These are phyloP conservation scores for Ostrea denselamellosa DNA, from an alignment of 1,140 invertebrate genomes.

Conservation along the genomic window DNA sequence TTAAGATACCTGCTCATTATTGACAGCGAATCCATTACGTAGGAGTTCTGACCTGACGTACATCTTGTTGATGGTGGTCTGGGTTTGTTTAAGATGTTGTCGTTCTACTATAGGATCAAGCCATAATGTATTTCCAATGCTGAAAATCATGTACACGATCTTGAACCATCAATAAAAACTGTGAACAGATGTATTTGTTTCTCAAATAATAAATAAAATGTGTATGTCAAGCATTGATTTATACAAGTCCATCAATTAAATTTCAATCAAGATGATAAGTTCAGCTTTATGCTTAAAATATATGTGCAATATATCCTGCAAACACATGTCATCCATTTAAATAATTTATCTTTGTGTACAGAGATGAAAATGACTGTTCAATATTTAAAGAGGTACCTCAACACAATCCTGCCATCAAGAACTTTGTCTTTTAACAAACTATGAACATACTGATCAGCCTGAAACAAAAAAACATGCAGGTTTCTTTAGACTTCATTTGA, in stretches of 20 bases:
- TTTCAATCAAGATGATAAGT: too few relatives aligned
- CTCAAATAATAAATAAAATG: too few relatives aligned
- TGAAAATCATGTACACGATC: conserved; percentile 36
- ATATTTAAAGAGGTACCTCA: conserved; percentile 54
- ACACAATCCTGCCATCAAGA: conserved; percentile 62
- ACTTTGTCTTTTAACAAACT: conserved; percentile 52
- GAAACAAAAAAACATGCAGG: conserved; percentile 34
- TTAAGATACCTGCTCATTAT: conserved; percentile 63
- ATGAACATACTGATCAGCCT: conserved; percentile 60
- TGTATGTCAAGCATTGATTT: too few relatives aligned
- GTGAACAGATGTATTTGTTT: too few relatives aligned
- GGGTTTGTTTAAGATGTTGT: conserved; percentile 48
- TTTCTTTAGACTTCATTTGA: background rate
- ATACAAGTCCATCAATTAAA: too few relatives aligned
- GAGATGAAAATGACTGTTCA: too few relatives aligned
- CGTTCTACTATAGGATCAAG: conserved; percentile 62
- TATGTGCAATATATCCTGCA: too few relatives aligned
- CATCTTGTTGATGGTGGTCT: conserved; percentile 53
- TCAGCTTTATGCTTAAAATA: too few relatives aligned
- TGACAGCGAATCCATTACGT: conserved; percentile 58
- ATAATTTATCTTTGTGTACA: too few relatives aligned
- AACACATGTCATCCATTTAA: too few relatives aligned
- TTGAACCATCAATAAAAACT: too few relatives aligned
- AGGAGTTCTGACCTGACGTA: conserved; percentile 59
- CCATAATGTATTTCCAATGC: conserved; percentile 66